Base-by-base conservation (phyloP, 2,797 vertebrate genomes). In the Hybognathus amarus region DNA sequence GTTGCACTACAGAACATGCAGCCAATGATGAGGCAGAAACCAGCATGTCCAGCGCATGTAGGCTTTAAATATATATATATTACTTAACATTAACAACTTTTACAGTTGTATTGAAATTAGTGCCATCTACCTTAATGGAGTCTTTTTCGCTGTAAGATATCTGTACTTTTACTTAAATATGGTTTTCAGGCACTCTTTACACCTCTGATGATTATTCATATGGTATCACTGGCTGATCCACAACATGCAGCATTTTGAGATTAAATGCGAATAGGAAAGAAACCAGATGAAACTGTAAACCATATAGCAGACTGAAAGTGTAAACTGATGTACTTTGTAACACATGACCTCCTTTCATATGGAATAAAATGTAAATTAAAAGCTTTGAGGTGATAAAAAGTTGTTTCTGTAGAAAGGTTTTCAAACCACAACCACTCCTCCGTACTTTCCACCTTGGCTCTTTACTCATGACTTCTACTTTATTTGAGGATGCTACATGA, bases 401-500 rank as follows among this genome's bases (percentile, higher is more conserved):
- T 82, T 78, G 88, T 83, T 85, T 84, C 79, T 74, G 75, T 83
- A 84, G 85, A 86, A 87, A 92, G 63, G 80, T 85, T 83, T 88
- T 70, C 75, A 81, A 88, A 86, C 87, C 87, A 83, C 84, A 91
- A 42, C 90, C 89, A 82, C 77, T 17, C 24, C 79, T 80, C 75
- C 30, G 33, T 70, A 83, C 75, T 92, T 87, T 89, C 88, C 89
- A 87, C 89, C 89, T 85, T 93, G 90, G 83, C 90, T 91, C 89
- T 88, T 90, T 94, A 81, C 89, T 63, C 33, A 87, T 88, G 94
- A 89, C 90, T 90, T 93, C 93, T 94, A 91, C 91, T 95, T 94
- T 75, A 92, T 93, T 94, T 93, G 91, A 77, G 87, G 91, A 92
- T 93, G 89, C 90, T 66, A 67, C 17, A 18, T 70, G 40, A 77